Base-by-base conservation (phyloP, 1,140 invertebrate genomes). In the Aphaenogaster rudis region DNA sequence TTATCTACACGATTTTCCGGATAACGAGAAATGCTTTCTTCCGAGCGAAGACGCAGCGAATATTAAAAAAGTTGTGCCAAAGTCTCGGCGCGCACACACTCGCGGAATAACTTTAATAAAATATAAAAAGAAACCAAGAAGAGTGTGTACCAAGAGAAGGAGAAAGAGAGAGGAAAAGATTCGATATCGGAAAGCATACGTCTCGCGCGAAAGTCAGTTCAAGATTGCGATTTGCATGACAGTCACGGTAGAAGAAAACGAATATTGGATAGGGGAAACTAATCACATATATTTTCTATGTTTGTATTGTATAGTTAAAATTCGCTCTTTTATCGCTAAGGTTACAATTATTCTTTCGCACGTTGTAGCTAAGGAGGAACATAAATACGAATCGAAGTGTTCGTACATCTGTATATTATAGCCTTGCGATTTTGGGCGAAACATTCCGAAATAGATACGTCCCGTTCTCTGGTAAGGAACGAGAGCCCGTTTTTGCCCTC, bases 1-100 rank as follows among this genome's bases (percentile, higher is more conserved):
- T 84, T 76, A 91, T 89, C 90, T 87, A 72, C 79, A 77, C 91
- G 89, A 94, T 92, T 93, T 93, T 81, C n/a, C 72, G 33, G 8
- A 54, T 77, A 88, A 91, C 86, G 81, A 86, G 84, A 36, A 88
- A 91, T 50, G 57, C 36, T 74, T 74, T 57, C 21, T 48, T 42
- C 42, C 57, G 76, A 86, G 86, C 89, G 61, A 81, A 80, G 69
- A 87, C 42, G 66, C 57, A 86, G 85, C 69, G 89, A 88, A 85
- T 88, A 89, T 91, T 89, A 88, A 89, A 91, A 90, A 85, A 88
- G 79, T 90, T 91, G 52, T 33, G 33, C 36, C 28, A 36, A 52
- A 81, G 54, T 48, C 54, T 50, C 6, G 77, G 63, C 69, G 36
- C 9, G 67, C n/a, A 61, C 48, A 50, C 17, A 54, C 15, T 54